These are phyloP conservation scores for Plutella xylostella DNA, from an alignment of 2,888 invertebrate genomes.

Conservation along the genomic window DNA sequence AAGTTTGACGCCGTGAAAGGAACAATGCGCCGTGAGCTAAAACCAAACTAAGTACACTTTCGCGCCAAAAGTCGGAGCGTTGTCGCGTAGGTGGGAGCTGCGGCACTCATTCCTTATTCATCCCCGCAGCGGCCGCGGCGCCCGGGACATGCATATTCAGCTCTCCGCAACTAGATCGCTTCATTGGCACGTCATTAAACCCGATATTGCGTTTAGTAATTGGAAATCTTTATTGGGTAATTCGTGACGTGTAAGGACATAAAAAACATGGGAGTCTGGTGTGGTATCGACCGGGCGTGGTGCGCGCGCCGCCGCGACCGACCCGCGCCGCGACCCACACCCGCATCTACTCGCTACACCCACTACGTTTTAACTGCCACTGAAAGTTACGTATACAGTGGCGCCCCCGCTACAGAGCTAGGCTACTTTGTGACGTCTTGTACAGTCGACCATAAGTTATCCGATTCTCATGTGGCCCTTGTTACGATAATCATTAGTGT, in stretches of 20 bases:
- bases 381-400: no score
- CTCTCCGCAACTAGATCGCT: conserved; percentile 14
- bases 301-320: conserved; percentile 43
- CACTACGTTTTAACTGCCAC: no score
- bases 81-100: no score
- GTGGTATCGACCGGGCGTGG: conserved; percentile 54
- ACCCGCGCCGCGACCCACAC: conserved; percentile 12
- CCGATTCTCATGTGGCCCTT: no score
- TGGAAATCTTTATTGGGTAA: conserved; percentile 51
- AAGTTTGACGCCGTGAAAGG: no score
- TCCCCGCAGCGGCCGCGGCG: neutral
- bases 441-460: no score
- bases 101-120: neutral
- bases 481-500: no score
- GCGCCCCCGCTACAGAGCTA: neutral
- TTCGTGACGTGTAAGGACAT: conserved; percentile 59
- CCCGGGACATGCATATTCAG: no score
- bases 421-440: no score
- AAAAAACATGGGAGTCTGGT: conserved; percentile 66
- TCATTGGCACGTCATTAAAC: conserved; percentile 25
- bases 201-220: conserved; percentile 40
- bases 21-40: no score
- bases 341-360: neutral
- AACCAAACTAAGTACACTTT: no score
- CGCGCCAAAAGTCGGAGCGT: neutral